A percentile compares a stretch with the other conserved stretches of the same genome.
Evolutionary conservation across 2,113 vertebrate species (phyloP).

Genomic region (Apodemus sylvaticus): DNA sequence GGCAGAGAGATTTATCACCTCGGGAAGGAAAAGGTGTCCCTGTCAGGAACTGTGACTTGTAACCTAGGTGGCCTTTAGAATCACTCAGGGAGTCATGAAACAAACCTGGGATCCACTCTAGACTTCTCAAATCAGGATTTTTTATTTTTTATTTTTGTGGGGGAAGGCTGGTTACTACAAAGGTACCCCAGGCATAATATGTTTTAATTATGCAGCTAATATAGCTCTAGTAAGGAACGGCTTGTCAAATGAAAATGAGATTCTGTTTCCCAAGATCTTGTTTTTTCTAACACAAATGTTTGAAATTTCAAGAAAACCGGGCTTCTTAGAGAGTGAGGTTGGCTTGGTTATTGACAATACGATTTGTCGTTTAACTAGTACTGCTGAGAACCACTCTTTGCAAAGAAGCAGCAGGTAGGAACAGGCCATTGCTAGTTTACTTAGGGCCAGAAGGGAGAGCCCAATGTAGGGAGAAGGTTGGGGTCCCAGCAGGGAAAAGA

Average conservation of each 20-base stretch:
- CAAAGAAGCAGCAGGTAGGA: neutral
- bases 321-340: neutral
- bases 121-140: constrained; percentile 32
- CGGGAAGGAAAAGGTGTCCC: neutral
- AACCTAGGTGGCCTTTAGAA: constrained; percentile 31
- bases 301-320: constrained; percentile 7
- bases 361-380: neutral
- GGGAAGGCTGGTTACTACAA: neutral
- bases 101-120: constrained; percentile 24
- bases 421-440: neutral
- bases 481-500: neutral
- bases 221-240: constrained; percentile 18
- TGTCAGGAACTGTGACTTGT: constrained; percentile 34
- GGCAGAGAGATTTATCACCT: constrained; percentile 24
- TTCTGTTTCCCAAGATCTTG: constrained; percentile 38
- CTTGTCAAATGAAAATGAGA: constrained; percentile 20
- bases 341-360: constrained; percentile 8
- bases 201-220: neutral
- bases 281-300: neutral
- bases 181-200: neutral
- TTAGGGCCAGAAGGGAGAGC: constrained; percentile 4
- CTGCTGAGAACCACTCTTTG: neutral
- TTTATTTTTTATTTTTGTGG: neutral
- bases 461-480: too few species aligned
- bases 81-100: constrained; percentile 28